These are phyloP conservation scores for Dolichomitus sp. DNA, from an alignment of 2,888 invertebrate species.

Conservation along the genomic window DNA sequence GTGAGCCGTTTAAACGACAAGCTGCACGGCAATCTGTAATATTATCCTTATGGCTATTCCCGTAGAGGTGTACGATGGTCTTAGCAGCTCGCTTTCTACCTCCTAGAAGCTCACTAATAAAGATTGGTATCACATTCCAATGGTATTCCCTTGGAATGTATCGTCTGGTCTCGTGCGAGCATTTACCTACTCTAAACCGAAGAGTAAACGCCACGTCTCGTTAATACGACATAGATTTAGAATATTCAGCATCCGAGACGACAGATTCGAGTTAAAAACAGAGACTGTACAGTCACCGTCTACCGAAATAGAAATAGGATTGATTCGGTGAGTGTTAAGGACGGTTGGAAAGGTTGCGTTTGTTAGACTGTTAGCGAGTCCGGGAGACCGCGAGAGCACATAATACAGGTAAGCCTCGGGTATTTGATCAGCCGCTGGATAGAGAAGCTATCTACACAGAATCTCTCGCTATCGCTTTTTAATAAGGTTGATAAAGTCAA, in stretches of 20 bases:
- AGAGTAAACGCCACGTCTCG: constrained; percentile 23
- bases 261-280: not conserved
- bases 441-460: constrained; percentile 79
- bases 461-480: constrained; percentile 83
- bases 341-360: constrained; percentile 19
- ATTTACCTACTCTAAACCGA: constrained; percentile 12
- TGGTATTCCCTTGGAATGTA: constrained; percentile 69
- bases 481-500: constrained; percentile 85
- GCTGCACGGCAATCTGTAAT: constrained; percentile 47
- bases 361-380: constrained; percentile 37
- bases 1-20: constrained; percentile 41
- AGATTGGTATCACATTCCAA: constrained; percentile 72
- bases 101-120: constrained; percentile 69
- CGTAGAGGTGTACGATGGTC: constrained; percentile 32
- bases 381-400: constrained; percentile 19
- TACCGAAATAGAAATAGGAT: constrained; percentile 20
- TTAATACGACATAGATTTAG: not conserved
- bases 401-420: constrained; percentile 51
- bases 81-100: constrained; percentile 39
- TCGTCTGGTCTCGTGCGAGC: constrained; percentile 59
- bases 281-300: not conserved
- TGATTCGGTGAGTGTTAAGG: constrained; percentile 33
- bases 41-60: constrained; percentile 41
- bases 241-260: not conserved
- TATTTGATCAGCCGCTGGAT: constrained; percentile 74